Evolutionary conservation across 2,888 invertebrate genomes (phyloP).

Genomic region (Enchytraeus crypticus): DNA sequence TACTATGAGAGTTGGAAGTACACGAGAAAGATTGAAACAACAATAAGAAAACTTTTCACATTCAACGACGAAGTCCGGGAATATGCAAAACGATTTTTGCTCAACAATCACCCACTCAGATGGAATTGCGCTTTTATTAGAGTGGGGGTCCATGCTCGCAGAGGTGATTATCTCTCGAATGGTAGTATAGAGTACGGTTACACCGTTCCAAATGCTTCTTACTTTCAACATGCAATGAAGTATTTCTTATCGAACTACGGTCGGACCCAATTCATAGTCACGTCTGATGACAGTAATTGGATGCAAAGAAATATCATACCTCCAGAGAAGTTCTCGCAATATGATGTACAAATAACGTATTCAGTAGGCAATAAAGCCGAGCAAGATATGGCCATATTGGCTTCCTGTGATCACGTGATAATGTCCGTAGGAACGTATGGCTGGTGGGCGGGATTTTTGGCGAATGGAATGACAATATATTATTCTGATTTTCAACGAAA

Average conservation of each 20-base stretch:
- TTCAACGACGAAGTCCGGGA: constrained; percentile 28
- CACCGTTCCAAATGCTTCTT: constrained; percentile 39
- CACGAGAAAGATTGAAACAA: constrained; percentile 21
- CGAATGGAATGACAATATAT: constrained; percentile 38
- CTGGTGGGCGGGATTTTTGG: constrained; percentile 49
- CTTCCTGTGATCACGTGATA: constrained; percentile 41
- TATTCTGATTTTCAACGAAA: constrained; percentile 43
- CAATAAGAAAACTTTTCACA: constrained; percentile 18
- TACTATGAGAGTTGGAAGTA: constrained; percentile 26
- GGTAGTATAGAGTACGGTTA: constrained; percentile 39
- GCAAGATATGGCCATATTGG: constrained; percentile 4
- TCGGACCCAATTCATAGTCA: constrained; percentile 43
- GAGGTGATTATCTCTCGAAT: constrained; percentile 46
- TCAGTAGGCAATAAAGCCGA: not conserved
- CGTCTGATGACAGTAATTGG: constrained; percentile 45
- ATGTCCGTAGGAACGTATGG: constrained; percentile 46
- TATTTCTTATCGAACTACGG: constrained; percentile 32
- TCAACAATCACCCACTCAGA: constrained; percentile 16
- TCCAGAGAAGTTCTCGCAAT: constrained; percentile 22
- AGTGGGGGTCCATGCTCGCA: constrained; percentile 46
- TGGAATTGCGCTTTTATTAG: constrained; percentile 26
- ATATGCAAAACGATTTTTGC: constrained; percentile 26
- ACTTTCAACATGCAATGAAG: constrained; percentile 39
- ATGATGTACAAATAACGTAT: not conserved
- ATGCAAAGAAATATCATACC: constrained; percentile 26